Evolutionary conservation across 2,888 invertebrate genomes (phyloP), one percentile per base, ranked within the genome.

Genomic region (Drosophila pegasa): DNA sequence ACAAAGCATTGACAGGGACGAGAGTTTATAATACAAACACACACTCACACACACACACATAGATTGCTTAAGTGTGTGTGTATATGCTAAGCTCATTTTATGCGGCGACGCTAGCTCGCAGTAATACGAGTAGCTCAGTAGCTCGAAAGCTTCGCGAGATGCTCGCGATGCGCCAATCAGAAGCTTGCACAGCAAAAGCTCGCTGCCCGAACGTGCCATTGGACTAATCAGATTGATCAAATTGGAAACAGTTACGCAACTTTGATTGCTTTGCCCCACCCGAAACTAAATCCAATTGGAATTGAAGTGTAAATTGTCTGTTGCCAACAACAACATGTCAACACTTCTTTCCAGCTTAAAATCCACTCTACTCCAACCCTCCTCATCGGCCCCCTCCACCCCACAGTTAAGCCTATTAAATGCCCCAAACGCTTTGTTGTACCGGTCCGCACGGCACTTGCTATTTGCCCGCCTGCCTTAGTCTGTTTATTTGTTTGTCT

Each of bases 331-430:
- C 40, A 73, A 71, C 68, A 43, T 77, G 87, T 86, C 83, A 81
- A 84, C 87, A 84, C 84, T 73, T 80, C 51, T 43, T 57, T 16
- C 22, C 22, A 16, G 31, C 41, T 37, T 50, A 10, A 50, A 50
- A 35, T 50, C 50, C 33, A 35, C 47, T 45, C 43, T 27, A 9
- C 47, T 8, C 31, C 9, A 5, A 31, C 25, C 22, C 8, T 14
- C 29, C 12, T 20, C 33, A 12, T 10, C 0, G 16, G 7, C 2
- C 18, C 18, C 1, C 47, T 9, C 20, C 16, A 3, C 2, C 25
- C 14, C n/a, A n/a, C 3, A 81, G 81, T 87, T 87, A 84, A 84
- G 83, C 83, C 84, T 84, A 84, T 84, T 84, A 84, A 84, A 87
- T 84, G 80, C 87, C 59, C 56, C 72, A 74, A 83, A 77, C 81